Conservation (phyloP, 2,888 invertebrate genomes). For the Euzetes globulus region DNA sequence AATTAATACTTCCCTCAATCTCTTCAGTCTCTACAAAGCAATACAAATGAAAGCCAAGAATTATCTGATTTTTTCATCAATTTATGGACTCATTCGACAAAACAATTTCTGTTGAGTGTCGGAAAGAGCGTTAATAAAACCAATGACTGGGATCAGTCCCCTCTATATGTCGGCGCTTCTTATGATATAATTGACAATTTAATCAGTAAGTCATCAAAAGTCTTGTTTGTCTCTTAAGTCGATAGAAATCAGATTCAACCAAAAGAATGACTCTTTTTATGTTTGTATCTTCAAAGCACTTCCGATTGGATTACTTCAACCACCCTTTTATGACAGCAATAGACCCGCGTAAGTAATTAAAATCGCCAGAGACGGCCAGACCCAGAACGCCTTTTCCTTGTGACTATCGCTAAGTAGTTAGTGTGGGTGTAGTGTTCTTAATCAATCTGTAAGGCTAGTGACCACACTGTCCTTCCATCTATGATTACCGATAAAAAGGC, state of each 20-base stretch:
- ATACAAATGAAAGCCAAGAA: background rate
- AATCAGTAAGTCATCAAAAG: constrained; percentile 24
- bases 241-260: background rate
- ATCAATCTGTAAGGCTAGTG: background rate
- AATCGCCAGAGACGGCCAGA: background rate
- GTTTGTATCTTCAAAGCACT: constrained; percentile 15
- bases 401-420: too few relatives aligned
- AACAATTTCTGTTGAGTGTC: constrained; percentile 3
- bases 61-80: background rate
- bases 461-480: background rate
- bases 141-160: constrained; percentile 30
- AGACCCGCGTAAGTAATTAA: constrained; percentile 26
- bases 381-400: background rate
- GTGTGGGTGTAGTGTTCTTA: background rate
- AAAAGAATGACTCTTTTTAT: background rate
- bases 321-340: constrained; percentile 33
- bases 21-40: background rate
- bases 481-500: background rate
- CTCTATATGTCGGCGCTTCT: constrained; percentile 32
- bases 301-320: constrained; percentile 34
- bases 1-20: background rate
- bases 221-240: background rate
- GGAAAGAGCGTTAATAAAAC: constrained; percentile 21
- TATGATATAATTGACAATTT: constrained; percentile 33
- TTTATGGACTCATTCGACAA: background rate